phyloP scores from a whole-genome alignment of 2,797 vertebrate genomes.

The Acanthornis magna region DNA sequence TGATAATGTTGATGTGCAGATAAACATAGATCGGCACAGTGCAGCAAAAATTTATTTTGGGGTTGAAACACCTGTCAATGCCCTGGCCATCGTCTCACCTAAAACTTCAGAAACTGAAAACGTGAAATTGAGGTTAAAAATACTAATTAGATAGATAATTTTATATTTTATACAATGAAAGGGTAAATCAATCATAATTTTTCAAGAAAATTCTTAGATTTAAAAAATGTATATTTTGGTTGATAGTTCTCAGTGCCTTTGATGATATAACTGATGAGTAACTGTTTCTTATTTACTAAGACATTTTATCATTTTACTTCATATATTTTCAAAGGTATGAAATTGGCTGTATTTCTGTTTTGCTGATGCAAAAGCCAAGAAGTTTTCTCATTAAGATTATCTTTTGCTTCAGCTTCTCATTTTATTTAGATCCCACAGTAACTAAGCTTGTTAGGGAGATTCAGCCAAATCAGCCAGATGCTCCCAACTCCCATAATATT shows the following conservation, averaged over 20 bases:
- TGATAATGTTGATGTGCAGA: not conserved
- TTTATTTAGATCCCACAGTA: conserved; percentile 30
- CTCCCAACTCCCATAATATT: conserved; percentile 27
- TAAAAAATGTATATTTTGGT: not conserved
- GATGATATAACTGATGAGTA: not conserved
- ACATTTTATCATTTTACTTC: not conserved
- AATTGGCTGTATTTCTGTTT: not conserved
- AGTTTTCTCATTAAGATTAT: conserved; percentile 2
- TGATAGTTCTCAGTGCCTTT: not conserved
- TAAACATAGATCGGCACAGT: not conserved
- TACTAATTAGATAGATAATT: not conserved
- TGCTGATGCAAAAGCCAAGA: not conserved
- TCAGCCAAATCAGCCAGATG: conserved; percentile 46
- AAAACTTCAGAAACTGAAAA: not conserved
- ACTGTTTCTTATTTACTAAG: not conserved
- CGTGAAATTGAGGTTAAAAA: not conserved
- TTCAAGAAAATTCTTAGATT: not conserved
- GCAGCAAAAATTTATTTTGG: not conserved
- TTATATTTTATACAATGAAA: not conserved
- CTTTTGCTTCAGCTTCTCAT: conserved; percentile 25
- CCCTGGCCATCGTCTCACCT: not conserved
- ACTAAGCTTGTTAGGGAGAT: conserved; percentile 31
- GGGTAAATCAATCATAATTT: not conserved
- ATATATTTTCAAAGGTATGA: not conserved
- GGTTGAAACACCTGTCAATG: not conserved